phyloP scores from a whole-genome alignment of 2,888 invertebrate genomes.

The Papilio gigon region DNA sequence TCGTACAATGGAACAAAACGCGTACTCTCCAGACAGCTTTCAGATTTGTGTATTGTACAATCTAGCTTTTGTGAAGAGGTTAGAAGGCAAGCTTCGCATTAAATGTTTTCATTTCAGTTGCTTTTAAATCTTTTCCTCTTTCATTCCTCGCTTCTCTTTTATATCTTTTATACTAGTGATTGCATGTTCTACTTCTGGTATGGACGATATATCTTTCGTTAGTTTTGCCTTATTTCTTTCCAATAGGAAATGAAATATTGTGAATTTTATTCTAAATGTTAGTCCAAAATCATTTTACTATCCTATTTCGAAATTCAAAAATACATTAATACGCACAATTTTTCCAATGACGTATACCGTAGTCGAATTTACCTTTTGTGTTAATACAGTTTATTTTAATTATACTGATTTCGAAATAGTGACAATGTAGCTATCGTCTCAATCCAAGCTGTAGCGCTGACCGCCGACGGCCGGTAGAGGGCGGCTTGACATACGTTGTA shows the following conservation, averaged over 20 bases:
- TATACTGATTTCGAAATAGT: neutral
- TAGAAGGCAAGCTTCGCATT: conserved; percentile 31
- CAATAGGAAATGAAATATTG: neutral
- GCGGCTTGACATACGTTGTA: conserved; percentile 30
- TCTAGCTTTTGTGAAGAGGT: conserved; percentile 29
- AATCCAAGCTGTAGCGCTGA: conserved; percentile 14
- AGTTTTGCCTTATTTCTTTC: neutral
- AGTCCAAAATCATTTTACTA: neutral
- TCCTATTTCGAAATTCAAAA: neutral
- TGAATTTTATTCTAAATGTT: neutral
- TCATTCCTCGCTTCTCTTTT: conserved; percentile 7
- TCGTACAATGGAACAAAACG: conserved; percentile 37
- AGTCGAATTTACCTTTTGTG: neutral
- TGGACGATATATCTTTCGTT: conserved; percentile 4
- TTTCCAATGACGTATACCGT: neutral
- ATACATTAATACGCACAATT: neutral
- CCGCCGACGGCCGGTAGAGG: neutral
- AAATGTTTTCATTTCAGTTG: conserved; percentile 30
- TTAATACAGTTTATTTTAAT: neutral
- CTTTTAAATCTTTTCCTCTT: conserved; percentile 30
- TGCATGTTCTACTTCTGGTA: conserved; percentile 1
- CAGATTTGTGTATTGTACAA: conserved; percentile 32
- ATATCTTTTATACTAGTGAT: conserved; percentile 13
- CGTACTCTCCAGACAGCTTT: conserved; percentile 27
- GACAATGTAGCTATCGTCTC: conserved; percentile 14